Percentiles rank a stretch among this genome's conserved stretches.
These are phyloP conservation scores for Mallotus villosus DNA, from an alignment of 2,797 vertebrate species.

Conservation along the genomic window DNA sequence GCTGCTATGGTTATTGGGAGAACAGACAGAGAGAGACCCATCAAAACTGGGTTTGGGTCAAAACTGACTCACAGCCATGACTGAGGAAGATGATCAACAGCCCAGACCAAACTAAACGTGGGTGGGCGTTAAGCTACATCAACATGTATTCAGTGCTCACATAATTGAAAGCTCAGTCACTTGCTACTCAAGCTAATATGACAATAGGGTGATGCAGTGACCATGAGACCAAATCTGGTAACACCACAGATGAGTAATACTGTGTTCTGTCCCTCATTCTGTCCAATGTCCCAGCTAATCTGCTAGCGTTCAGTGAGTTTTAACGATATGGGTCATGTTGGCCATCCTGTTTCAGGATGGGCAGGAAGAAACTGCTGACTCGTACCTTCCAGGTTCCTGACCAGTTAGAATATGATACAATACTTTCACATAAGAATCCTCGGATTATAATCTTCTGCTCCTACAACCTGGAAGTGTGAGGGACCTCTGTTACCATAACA, in stretches of 20 bases:
- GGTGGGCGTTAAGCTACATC: constrained; percentile 26
- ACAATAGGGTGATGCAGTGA: constrained; percentile 29
- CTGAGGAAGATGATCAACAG: constrained; percentile 23
- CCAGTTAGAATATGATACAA: no score
- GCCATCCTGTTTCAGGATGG: not conserved
- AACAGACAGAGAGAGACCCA: constrained; percentile 41
- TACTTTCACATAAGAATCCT: no score
- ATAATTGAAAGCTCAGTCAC: constrained; percentile 40
- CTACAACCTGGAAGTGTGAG: no score
- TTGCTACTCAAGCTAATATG: not conserved
- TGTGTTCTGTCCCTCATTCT: not conserved
- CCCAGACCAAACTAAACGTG: constrained; percentile 27
- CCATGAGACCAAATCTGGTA: constrained; percentile 19
- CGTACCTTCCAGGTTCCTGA: no score
- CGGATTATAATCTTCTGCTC: no score
- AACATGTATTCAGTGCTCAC: constrained; percentile 23
- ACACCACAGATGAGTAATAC: not conserved
- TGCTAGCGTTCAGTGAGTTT: not conserved
- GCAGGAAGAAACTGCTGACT: no score
- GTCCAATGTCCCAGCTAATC: not conserved
- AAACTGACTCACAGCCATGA: constrained; percentile 42
- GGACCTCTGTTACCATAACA: no score
- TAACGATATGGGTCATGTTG: not conserved
- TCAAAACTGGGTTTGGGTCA: constrained; percentile 9
- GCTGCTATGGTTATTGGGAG: constrained; percentile 22